Evolutionary conservation across 2,113 vertebrate species (phyloP).

Genomic region (Paedocypris sp.): DNA sequence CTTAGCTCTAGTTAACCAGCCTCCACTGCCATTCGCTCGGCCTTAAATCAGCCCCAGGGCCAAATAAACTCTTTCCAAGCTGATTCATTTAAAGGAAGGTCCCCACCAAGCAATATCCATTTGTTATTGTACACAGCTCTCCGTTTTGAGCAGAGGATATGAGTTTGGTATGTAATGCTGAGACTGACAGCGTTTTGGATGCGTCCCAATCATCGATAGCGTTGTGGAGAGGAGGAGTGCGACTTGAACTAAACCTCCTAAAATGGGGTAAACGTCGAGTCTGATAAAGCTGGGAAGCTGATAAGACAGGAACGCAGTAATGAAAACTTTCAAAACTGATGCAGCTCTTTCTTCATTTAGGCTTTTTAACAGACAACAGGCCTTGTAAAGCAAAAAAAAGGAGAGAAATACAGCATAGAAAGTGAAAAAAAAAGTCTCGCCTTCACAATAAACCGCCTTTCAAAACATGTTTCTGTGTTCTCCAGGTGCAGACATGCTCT

Average conservation of each 20-base stretch:
- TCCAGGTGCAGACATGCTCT: slow-evolving; percentile 55
- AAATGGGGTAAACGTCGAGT: slow-evolving; percentile 32
- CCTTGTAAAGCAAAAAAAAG: too few relatives aligned
- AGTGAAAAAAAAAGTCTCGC: background rate
- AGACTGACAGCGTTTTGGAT: background rate
- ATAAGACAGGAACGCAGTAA: slow-evolving; percentile 42
- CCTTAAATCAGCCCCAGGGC: slow-evolving; percentile 18
- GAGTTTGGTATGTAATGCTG: background rate
- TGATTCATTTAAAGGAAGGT: background rate
- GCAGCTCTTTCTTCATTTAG: slow-evolving; percentile 46
- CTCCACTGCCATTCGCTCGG: background rate
- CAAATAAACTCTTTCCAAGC: slow-evolving; percentile 21
- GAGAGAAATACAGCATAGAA: background rate
- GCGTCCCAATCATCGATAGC: background rate
- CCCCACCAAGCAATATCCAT: background rate
- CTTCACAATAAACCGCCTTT: slow-evolving; percentile 3
- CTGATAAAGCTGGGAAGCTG: slow-evolving; percentile 37
- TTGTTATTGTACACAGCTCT: background rate
- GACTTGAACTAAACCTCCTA: background rate
- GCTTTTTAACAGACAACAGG: too few relatives aligned
- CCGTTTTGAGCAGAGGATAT: background rate
- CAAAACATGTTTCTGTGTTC: slow-evolving; percentile 28
- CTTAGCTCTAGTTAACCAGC: background rate
- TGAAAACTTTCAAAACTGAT: slow-evolving; percentile 44
- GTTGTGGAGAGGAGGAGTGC: background rate